Evolutionary conservation across 1,140 invertebrate genomes (phyloP), one percentile per base, ranked within the genome.

Genomic region (Bombus turneri): DNA sequence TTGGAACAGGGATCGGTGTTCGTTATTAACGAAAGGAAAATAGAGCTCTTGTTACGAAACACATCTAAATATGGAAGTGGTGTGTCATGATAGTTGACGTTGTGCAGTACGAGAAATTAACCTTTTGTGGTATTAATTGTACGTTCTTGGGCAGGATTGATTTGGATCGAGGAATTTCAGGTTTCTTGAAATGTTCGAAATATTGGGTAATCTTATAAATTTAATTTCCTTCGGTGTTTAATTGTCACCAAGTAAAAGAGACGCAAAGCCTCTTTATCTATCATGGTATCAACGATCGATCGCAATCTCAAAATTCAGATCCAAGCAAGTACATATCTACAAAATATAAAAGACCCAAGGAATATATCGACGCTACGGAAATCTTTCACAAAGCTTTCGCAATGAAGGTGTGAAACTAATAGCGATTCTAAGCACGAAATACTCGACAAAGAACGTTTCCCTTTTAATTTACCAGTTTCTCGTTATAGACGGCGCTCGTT

Each of bases 11-110:
- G 18, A n/a, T 37, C 5, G 28, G 28, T 25, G 22, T 62, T 80
- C 66, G 66, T 84, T 84, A 81, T 47, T 72, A 88, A 59, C 80
- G 53, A 71, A 37, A 43, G 53, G 66, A 43, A 25, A 66, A 76
- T 41, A 78, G 41, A 71, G 47, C 34, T 68, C 28, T 43, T n/a
- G 69, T 73, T 73, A 41, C 81, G 71, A 22, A 64, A 75, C 39
- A 31, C 13, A 34, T 72, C 73, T 37, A n/a, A 13, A 37, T 62
- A 37, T 64, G 71, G 57, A 47, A 22, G 10, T 12, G 80, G 69
- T 41, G 34, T 41, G 41, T 41, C 47, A 4, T 34, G n/a, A 37
- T 59, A 39, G 31, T 53, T 37, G 66, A 41, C 15, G n/a, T 18
- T 41, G 72, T 28, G 10, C 43, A 10, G 72, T 34, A 28, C 47